Conservation (phyloP, 1,140 invertebrate species). For the Bombus ignitus region DNA sequence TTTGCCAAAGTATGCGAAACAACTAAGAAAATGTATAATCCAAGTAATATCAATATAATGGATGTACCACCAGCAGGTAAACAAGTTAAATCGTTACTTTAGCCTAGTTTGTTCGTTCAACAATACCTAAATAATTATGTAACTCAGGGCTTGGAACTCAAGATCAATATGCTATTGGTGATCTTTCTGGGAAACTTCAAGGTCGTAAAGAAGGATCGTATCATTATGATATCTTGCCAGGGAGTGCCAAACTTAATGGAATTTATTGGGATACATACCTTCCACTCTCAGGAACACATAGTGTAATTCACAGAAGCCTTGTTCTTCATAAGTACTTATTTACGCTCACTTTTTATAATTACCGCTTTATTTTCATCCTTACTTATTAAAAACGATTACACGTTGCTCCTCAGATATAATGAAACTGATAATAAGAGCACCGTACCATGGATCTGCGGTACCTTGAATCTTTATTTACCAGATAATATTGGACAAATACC, state of each 20-base stretch:
- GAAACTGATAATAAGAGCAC: constrained; percentile 81
- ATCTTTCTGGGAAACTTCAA: constrained; percentile 94
- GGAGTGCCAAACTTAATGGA: constrained; percentile 88
- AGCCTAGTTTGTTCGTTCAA: not conserved
- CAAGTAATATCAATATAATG: constrained; percentile 84
- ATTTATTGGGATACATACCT: constrained; percentile 93
- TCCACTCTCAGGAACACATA: constrained; percentile 91
- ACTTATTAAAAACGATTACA: not conserved
- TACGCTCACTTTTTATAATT: not conserved
- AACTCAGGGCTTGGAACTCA: constrained; percentile 88
- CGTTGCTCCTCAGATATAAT: constrained; percentile 73
- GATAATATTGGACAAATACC: constrained; percentile 87
- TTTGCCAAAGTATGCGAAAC: constrained; percentile 84
- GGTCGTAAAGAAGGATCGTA: constrained; percentile 87
- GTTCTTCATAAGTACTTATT: constrained; percentile 89
- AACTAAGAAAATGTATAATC: constrained; percentile 88
- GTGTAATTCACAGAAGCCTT: constrained; percentile 91
- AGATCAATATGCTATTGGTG: constrained; percentile 94
- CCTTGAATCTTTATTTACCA: constrained; percentile 85
- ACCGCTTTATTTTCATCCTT: constrained; percentile 8
- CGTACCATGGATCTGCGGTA: constrained; percentile 88
- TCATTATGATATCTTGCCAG: constrained; percentile 86
- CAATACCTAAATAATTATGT: not conserved
- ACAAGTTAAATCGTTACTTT: not conserved
- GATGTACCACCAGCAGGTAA: constrained; percentile 86